These are phyloP conservation scores for Epinotia nisella DNA, from an alignment of 2,888 invertebrate genomes.

Conservation along the genomic window DNA sequence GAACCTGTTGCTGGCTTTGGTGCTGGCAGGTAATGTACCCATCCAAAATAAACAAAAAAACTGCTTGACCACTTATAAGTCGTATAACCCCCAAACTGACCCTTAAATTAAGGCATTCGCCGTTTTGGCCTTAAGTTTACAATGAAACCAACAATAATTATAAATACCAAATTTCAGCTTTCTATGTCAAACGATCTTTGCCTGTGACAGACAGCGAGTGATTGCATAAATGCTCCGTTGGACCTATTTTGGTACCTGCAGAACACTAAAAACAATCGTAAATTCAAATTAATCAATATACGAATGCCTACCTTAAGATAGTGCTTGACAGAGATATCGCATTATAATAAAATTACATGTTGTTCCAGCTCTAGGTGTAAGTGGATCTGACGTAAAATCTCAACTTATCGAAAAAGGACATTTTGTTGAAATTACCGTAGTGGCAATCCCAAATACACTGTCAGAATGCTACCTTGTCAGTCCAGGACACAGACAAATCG, in stretches of 20 bases:
- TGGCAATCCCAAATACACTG: not conserved
- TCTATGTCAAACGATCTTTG: no score
- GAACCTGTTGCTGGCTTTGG: slow-evolving; percentile 25
- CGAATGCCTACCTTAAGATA: not conserved
- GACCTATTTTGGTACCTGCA: no score
- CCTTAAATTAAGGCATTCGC: no score
- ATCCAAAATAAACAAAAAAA: not conserved
- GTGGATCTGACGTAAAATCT: slow-evolving; percentile 17
- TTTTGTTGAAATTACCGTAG: slow-evolving; percentile 14
- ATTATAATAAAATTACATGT: not conserved
- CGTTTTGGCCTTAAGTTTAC: no score
- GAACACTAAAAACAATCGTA: no score
- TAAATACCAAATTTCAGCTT: no score
- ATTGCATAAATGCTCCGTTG: no score
- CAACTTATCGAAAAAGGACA: not conserved
- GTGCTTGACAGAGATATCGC: not conserved
- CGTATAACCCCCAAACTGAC: no score
- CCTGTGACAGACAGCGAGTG: no score
- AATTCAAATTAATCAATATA: not conserved
- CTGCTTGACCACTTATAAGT: no score
- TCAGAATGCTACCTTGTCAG: slow-evolving; percentile 24
- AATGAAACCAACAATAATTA: no score
- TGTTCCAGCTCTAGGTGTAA: not conserved
- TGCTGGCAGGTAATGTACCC: slow-evolving; percentile 34
- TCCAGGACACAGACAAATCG: slow-evolving; percentile 15